These are phyloP conservation scores for Homalodisca vitripennis DNA, from an alignment of 1,140 invertebrate genomes.

Conservation along the genomic window DNA sequence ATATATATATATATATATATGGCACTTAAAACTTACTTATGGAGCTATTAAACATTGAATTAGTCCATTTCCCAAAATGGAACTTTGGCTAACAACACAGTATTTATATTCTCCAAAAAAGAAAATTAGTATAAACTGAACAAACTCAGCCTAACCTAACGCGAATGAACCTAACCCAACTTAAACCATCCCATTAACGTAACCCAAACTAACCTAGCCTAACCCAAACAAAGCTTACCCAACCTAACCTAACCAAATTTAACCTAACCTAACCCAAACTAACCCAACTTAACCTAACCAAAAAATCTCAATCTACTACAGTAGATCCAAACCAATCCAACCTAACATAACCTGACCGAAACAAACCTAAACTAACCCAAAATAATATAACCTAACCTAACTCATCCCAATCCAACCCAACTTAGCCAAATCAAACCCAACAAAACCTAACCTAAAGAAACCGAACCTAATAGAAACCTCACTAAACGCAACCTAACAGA, in stretches of 20 bases:
- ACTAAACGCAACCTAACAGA: slow-evolving; percentile 37
- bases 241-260: neutral
- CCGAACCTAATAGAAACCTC: slow-evolving; percentile 38
- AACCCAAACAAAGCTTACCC: neutral
- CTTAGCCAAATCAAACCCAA: slow-evolving; percentile 36
- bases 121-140: too few species aligned
- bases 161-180: neutral
- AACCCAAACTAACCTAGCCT: neutral
- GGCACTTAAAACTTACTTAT: too few species aligned
- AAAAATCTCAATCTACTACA: neutral
- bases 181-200: neutral
- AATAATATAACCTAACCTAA: slow-evolving; percentile 36
- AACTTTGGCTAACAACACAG: too few species aligned
- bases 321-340: neutral
- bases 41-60: too few species aligned
- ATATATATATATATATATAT: too few species aligned
- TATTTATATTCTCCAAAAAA: too few species aligned
- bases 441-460: slow-evolving; percentile 34
- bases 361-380: slow-evolving; percentile 19
- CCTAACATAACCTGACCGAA: too few species aligned
- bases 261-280: too few species aligned
- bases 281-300: neutral
- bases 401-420: slow-evolving; percentile 36
- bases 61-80: too few species aligned
- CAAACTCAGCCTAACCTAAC: neutral